Evolutionary conservation across 1,140 invertebrate species (phyloP).

Genomic region (Ectropis grisescens): DNA sequence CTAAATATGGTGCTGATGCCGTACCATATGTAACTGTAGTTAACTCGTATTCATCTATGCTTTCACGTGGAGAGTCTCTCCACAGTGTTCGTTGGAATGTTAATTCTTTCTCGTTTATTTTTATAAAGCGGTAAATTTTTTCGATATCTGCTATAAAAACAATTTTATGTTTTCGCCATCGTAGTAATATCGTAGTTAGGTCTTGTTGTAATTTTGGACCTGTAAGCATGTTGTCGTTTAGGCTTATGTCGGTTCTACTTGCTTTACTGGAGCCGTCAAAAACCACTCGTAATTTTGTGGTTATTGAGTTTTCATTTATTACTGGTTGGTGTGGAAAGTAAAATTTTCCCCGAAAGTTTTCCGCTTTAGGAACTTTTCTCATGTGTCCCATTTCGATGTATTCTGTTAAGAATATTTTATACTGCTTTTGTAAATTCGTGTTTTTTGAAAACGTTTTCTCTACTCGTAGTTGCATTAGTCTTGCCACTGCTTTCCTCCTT

Average conservation of each 20-base stretch:
- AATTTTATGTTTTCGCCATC: conserved; percentile 2
- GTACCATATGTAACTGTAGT: not conserved
- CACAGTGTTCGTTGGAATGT: not conserved
- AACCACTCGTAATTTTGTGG: too few relatives aligned
- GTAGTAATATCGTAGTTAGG: conserved; percentile 1
- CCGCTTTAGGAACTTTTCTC: conserved; percentile 2
- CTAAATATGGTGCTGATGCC: not conserved
- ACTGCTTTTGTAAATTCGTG: conserved; percentile 12
- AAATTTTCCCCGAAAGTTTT: too few relatives aligned
- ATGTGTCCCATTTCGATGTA: conserved; percentile 16
- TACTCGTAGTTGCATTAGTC: conserved; percentile 12
- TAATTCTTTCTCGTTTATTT: not conserved
- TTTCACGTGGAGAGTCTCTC: not conserved
- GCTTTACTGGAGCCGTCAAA: too few relatives aligned
- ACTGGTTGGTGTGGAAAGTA: too few relatives aligned
- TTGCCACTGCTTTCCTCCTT: conserved; percentile 11
- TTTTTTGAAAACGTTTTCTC: conserved; percentile 18
- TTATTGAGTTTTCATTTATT: too few relatives aligned
- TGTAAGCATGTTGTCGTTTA: conserved; percentile 4
- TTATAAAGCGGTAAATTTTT: conserved; percentile 1
- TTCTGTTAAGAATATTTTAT: conserved; percentile 15
- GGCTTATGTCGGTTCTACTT: conserved; percentile 2
- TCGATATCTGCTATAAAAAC: conserved; percentile 2
- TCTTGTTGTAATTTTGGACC: conserved; percentile 3
- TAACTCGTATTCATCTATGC: not conserved